Evolutionary conservation across 2,797 vertebrate species (phyloP).

Genomic region (Poeciliopsis turneri): DNA sequence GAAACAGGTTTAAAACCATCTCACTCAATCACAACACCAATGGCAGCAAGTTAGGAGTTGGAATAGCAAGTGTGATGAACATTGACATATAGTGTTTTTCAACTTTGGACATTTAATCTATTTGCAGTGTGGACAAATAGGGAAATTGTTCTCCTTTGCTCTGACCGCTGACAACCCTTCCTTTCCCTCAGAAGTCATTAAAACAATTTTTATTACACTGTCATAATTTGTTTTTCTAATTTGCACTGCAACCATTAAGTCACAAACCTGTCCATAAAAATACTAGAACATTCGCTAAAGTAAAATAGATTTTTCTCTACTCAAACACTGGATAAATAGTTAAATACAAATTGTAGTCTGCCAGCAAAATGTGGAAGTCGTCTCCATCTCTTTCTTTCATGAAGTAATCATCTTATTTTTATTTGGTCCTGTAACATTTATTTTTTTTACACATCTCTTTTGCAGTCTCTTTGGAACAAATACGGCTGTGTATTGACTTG

Average conservation of each 20-base stretch:
- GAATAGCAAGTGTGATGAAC: no score
- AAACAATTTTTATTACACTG: background rate
- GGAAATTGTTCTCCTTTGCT: no score
- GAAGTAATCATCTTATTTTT: conserved; percentile 26
- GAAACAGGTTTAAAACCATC: no score
- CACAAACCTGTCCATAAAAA: conserved; percentile 25
- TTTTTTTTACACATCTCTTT: conserved; percentile 24
- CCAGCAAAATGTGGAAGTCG: conserved; percentile 2
- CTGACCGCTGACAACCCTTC: background rate
- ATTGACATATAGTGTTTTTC: no score
- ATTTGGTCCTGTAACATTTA: conserved; percentile 13
- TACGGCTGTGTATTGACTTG: conserved; percentile 40
- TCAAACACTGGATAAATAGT: conserved; percentile 14
- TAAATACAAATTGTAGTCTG: background rate
- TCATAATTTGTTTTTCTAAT: background rate
- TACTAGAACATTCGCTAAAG: background rate
- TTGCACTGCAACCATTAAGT: conserved; percentile 18
- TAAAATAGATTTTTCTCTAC: background rate
- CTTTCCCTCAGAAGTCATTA: conserved; percentile 10
- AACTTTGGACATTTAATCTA: no score
- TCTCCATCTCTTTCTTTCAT: conserved; percentile 6
- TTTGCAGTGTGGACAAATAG: no score
- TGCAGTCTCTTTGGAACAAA: conserved; percentile 30
- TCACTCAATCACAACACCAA: no score
- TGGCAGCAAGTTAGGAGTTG: no score